phyloP scores from a whole-genome alignment of 2,888 invertebrate species.

The Hirtodrosophila histrioides region DNA sequence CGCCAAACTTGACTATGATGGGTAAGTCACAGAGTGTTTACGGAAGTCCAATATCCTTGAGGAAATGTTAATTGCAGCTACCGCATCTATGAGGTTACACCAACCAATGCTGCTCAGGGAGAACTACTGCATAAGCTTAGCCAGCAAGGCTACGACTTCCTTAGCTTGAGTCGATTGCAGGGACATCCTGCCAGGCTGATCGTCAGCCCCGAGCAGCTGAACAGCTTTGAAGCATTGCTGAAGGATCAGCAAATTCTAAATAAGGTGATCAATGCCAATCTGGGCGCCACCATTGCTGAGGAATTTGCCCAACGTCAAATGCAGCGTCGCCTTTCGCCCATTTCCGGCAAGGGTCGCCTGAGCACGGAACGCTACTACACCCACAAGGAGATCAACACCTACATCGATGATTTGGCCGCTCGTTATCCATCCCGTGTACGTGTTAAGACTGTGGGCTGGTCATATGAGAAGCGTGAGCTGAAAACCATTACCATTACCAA shows the following conservation, averaged over 20 bases:
- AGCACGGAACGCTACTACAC: constrained; percentile 77
- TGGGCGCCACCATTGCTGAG: constrained; percentile 66
- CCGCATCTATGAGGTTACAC: constrained; percentile 75
- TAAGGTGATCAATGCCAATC: constrained; percentile 63
- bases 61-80: constrained; percentile 53
- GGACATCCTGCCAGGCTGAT: constrained; percentile 67
- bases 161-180: constrained; percentile 52
- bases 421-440: constrained; percentile 85
- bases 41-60: not conserved
- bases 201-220: constrained; percentile 65
- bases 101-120: constrained; percentile 46
- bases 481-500: constrained; percentile 87
- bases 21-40: constrained; percentile 33
- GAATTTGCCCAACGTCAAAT: constrained; percentile 61
- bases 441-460: constrained; percentile 86
- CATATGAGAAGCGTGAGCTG: constrained; percentile 86
- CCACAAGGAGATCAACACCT: constrained; percentile 85
- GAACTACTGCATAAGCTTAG: constrained; percentile 56
- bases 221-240: constrained; percentile 58
- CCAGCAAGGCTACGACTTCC: constrained; percentile 72
- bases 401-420: constrained; percentile 84
- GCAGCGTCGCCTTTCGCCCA: constrained; percentile 48
- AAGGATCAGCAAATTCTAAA: constrained; percentile 5
- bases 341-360: constrained; percentile 67
- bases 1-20: constrained; percentile 42